Base-by-base conservation (phyloP, 2,888 invertebrate species). In the Amblyteles armatorius region DNA sequence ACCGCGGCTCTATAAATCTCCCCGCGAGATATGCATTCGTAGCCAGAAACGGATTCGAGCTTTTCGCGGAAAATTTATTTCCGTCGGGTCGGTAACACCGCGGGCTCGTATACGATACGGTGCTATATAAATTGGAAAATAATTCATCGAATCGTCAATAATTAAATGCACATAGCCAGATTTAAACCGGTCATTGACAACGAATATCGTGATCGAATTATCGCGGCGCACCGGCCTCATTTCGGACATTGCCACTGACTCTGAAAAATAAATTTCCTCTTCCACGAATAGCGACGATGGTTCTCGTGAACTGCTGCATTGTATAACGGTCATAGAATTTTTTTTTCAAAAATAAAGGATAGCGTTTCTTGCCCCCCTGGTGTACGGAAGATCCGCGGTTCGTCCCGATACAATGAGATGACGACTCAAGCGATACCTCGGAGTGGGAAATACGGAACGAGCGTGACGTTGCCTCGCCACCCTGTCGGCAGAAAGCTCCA, bases 391-490 rank as follows among this genome's bases (percentile, higher is more conserved):
- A 87, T 85, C 85, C 88, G 86, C 76, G 82, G 85, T 90, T 86
- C 36, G 81, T 85, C 81, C 72, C 86, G 86, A 89, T 89, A 91
- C 91, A 92, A 93, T 92, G 87, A 86, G 82, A 82, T 0, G 44
- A 79, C 82, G 87, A 48, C n/a, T 22, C 22, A 40, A 74, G 57
- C 3, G 44, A 29, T 52, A 71, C 60, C 69, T 33, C 63, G 60
- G 77, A 65, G 73, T 33, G 68, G 69, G 40, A 76, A 50, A 29
- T 52, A 76, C 22, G 13, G 52, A 67, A 50, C 36, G 9, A 60
- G 63, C 76, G 40, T 67, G 72, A 52, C 76, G 82, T 68, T 79
- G 71, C 52, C 78, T 65, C 22, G 74, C 82, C 87, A 87, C 81
- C 83, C 85, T 74, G 86, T 84, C 80, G 65, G 69, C 63, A 44